Evolutionary conservation across 2,113 vertebrate species (phyloP), one percentile per base, ranked within the genome.

Genomic region (Perognathus longimembris): DNA sequence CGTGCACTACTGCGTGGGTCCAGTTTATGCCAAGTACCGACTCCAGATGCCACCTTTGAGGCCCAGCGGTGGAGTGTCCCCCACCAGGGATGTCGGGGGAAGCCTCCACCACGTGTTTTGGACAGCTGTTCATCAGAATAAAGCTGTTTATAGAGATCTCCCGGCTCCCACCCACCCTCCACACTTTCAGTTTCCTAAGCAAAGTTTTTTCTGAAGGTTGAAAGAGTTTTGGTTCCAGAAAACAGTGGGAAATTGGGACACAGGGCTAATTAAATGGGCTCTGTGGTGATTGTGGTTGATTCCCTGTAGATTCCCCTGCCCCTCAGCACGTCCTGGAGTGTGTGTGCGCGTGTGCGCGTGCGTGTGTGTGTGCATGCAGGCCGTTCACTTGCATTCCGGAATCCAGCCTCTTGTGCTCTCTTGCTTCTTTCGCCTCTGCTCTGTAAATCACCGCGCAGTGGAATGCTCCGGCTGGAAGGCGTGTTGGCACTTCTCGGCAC

Each of bases 381-480:
- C 12, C 85, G 67, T 79, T 80, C 57, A 90, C 1, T 40, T 34
- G n/a, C 7, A 67, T 73, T n/a, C 50, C 2, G 5, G 50, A 61
- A 26, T 36, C 92, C 84, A 10, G 32, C 67, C 28, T 2, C 45
- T 26, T 32, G 71, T 0, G 0, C 3, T 2, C 63, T 6, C 1
- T 24, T 81, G 45, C 57, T 36, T 36, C 82, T 17, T 38, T 36
- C 20, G 59, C 92, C 28, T 77, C n/a, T 57, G 83, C 85, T 61
- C 92, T 50, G 87, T 85, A 74, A 92, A 91, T 94, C 93, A 50
- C 91, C 28, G 75, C 28, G 57, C 88, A 80, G 85, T 92, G 96
- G 96, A 93, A 96, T 96, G 93, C 74, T 77, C 91, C 74, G 28
- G 54, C 50, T 88, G 93, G 91, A 89, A 66, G 5, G 28, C 78